Conservation (phyloP, 2,888 invertebrate species). For the Rotaria macrura region DNA sequence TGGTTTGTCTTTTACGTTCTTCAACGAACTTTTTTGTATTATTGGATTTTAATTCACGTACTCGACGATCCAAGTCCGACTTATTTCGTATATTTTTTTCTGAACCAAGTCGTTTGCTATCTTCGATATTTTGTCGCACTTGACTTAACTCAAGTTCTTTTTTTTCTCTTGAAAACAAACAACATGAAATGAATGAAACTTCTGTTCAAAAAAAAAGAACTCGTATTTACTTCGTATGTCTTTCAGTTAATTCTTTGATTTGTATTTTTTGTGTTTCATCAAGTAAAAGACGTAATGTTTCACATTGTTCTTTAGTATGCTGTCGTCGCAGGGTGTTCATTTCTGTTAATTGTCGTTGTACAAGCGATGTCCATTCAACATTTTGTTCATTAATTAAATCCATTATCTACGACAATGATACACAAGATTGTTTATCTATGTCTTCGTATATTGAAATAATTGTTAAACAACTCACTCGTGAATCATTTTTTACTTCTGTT, state of each 20-base stretch:
- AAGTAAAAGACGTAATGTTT: slow-evolving; percentile 24
- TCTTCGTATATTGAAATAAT: too few relatives aligned
- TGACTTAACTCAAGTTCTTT: slow-evolving; percentile 74
- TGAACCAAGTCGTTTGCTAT: slow-evolving; percentile 82
- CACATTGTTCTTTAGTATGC: slow-evolving; percentile 31
- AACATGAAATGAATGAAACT: neutral
- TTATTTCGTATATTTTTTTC: slow-evolving; percentile 91
- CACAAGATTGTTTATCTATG: neutral
- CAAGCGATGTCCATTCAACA: slow-evolving; percentile 25
- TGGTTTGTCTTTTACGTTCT: slow-evolving; percentile 73
- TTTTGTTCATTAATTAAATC: slow-evolving; percentile 29
- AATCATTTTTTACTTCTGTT: neutral
- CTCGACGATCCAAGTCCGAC: slow-evolving; percentile 73
- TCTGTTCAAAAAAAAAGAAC: too few relatives aligned
- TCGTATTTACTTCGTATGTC: neutral
- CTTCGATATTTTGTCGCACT: slow-evolving; percentile 90
- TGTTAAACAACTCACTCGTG: neutral
- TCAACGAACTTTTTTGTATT: slow-evolving; percentile 95
- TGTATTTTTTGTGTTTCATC: slow-evolving; percentile 28
- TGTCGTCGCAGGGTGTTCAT: slow-evolving; percentile 12
- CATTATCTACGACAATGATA: slow-evolving; percentile 25
- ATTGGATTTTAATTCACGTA: slow-evolving; percentile 83
- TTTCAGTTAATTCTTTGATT: slow-evolving; percentile 29
- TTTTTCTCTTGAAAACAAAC: slow-evolving; percentile 70
- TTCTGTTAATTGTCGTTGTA: slow-evolving; percentile 30